Evolutionary conservation across 2,113 vertebrate genomes (phyloP), one percentile per base, ranked within the genome.

Genomic region (Prunella fulvescens): DNA sequence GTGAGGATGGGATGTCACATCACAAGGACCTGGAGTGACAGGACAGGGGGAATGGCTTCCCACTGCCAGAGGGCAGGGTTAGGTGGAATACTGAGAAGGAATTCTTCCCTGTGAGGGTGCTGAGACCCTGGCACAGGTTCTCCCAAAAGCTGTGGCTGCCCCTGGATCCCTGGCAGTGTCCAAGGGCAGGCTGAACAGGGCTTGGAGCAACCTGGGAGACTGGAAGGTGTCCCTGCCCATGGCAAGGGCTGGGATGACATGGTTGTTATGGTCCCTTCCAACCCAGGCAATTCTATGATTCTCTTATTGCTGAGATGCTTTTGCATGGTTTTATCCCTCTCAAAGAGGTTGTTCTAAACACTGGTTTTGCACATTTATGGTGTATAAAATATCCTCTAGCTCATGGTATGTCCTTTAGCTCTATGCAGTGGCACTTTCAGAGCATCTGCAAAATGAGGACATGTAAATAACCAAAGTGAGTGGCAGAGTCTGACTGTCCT

Each of bases 141-240:
- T 2, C 28, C 39, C 67, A 29, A 25, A 11, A 74, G 45, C 11
- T 60, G 28, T 39, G n/a, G 16, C 11, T 67, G 61, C 9, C 9
- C 16, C 23, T 53, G 47, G 14, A 60, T 15, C 6, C 16, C n/a
- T 74, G 53, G 19, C 12, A 81, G 1, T 67, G 24, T 22, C 2
- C 29, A 18, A 89, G 45, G 19, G 12, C 61, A 31, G 28, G 9
- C 0, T 53, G 19, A 19, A 40, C 0, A 0, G 11, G 40, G 20
- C 11, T 61, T 40, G 29, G 39, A 40, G 8, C 24, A 69, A 0
- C 29, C 9, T 69, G 47, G 29, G 0, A 0, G 7, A 3, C 6
- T 9, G 20, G 9, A 26, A 76, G 4, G 1, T 54, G 47, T 31
- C 47, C 17, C 47, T 60, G 26, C 5, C 57, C 33, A 14, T 17